Base-by-base conservation (phyloP, 2,113 vertebrate species). In the Mus pahari region DNA sequence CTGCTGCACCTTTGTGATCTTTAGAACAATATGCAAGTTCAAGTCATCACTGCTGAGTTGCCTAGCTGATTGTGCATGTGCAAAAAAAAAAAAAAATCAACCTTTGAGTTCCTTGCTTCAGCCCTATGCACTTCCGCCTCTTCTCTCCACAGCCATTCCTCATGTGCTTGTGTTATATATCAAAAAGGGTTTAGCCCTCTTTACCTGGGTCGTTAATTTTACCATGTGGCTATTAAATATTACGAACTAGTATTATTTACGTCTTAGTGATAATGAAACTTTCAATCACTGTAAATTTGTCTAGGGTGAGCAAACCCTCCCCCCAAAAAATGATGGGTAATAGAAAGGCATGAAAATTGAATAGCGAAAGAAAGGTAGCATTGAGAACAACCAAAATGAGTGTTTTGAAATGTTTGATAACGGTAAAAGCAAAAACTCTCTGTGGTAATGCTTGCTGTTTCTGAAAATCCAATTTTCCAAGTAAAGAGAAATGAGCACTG, bases 161-260 rank as follows among this genome's bases (percentile, higher is more conserved):
- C 39, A 53, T 14, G 33, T 26, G 7, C 28, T n/a, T 6, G 2
- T 92, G 39, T 79, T 74, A 48, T 64, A 33, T 16, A 50, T 78
- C 48, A 92, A 55, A 91, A 89, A 78, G 48, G 64, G 9, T 58
- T 90, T 86, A 78, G 78, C n/a, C 22, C 17, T 95, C 92, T 86
- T 66, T 89, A 73, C 89, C 66, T 92, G 87, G 87, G 86, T 84
- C 45, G 26, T 71, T 84, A 93, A 90, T 94, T 83, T 71, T 95
- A 50, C 75, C 73, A 60, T 88, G 96, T 81, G 68, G n/a, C 78
- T 83, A 17, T 78, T 74, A 50, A 36, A 53, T 53, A 50, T 78
- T 60, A 39, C 16, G 86, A 73, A 77, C 84, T 77, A 82, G 89
- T 79, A 33, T 26, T 68, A 36, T 90, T 62, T 90, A 62, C 50